Evolutionary conservation across 2,797 vertebrate species (phyloP).

Genomic region (Coranthus polyacanthus): DNA sequence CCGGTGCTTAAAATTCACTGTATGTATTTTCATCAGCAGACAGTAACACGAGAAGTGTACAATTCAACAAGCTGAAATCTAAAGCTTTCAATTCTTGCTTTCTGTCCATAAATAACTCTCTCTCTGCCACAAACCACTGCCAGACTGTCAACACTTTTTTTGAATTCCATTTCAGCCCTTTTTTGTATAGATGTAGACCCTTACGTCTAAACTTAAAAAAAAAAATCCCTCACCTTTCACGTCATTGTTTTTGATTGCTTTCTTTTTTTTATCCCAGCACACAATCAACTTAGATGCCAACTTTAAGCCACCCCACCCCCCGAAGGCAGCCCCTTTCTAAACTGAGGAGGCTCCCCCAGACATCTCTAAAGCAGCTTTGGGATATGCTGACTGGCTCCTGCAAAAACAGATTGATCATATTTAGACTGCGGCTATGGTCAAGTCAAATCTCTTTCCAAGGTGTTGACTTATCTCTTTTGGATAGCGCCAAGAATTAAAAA

Average conservation of each 20-base stretch:
- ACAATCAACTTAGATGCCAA: not conserved
- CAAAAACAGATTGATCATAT: slow-evolving; percentile 73
- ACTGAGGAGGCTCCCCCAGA: slow-evolving; percentile 39
- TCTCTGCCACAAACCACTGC: not conserved
- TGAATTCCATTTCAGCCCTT: slow-evolving; percentile 4
- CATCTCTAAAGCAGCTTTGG: slow-evolving; percentile 54
- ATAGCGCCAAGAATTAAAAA: slow-evolving; percentile 55
- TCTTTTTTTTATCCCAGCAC: not conserved
- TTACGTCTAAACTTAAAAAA: not conserved
- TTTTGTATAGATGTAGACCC: slow-evolving; percentile 13
- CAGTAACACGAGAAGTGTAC: slow-evolving; percentile 8
- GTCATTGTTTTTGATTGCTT: not conserved
- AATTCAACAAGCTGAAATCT: slow-evolving; percentile 7
- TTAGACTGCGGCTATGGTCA: slow-evolving; percentile 52
- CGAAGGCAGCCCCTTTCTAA: slow-evolving; percentile 33
- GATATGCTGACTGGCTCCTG: slow-evolving; percentile 49
- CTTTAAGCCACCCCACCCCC: slow-evolving; percentile 19
- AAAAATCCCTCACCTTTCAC: slow-evolving; percentile 7
- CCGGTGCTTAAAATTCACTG: slow-evolving; percentile 11
- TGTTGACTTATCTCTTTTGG: slow-evolving; percentile 69
- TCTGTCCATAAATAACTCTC: slow-evolving; percentile 11
- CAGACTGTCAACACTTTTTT: not conserved
- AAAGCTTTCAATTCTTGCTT: not conserved
- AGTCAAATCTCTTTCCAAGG: slow-evolving; percentile 67
- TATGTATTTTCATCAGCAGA: slow-evolving; percentile 31